Base-by-base conservation (phyloP, 2,113 vertebrate genomes). In the Leptosomus discolor region DNA sequence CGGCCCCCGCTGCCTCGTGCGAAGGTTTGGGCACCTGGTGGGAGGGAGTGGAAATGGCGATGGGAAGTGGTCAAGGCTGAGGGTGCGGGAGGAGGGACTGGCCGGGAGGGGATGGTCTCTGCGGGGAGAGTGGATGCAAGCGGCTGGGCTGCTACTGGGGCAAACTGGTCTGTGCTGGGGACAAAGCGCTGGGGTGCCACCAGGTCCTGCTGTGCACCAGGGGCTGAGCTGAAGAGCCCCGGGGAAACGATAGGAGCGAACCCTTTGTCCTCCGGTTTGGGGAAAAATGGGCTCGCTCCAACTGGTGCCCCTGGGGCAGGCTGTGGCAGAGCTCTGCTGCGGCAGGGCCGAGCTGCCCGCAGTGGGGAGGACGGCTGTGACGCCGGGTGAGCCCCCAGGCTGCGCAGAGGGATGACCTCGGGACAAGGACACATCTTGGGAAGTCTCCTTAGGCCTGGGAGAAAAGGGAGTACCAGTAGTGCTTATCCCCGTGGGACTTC, bases 391-490 rank as follows among this genome's bases (percentile, higher is more conserved):
- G 51, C 58, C 41, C 69, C 56, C 22, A 18, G 8, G 17, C 80
- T 11, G 12, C 0, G 0, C 34, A 18, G 56, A 15, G 64, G 23
- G n/a, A 17, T 43, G 67, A 34, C 18, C 32, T 4, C 2, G 1
- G 81, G 67, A 21, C 8, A 34, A 48, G 48, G 43, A 36, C n/a
- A 11, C 1, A 1, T 50, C 79, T 81, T 3, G 6, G 53, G 46
- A 80, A n/a, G 14, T 7, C 5, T 0, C 45, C 48, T 60, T 64
- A 20, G 7, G 29, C 45, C 29, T 14, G 32, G 24, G 27, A 64
- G 41, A 43, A 82, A 85, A 82, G 79, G 41, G 45, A 58, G 3
- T 24, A 22, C 34, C 4, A 1, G 11, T n/a, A 34, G n/a, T 68
- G 39, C 50, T 74, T 19, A 30, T n/a, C 60, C 45, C 50, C 8